Percentiles rank a stretch among this genome's conserved stretches.
Conservation (phyloP, 2,888 invertebrate genomes). For the Agrotis puta region DNA sequence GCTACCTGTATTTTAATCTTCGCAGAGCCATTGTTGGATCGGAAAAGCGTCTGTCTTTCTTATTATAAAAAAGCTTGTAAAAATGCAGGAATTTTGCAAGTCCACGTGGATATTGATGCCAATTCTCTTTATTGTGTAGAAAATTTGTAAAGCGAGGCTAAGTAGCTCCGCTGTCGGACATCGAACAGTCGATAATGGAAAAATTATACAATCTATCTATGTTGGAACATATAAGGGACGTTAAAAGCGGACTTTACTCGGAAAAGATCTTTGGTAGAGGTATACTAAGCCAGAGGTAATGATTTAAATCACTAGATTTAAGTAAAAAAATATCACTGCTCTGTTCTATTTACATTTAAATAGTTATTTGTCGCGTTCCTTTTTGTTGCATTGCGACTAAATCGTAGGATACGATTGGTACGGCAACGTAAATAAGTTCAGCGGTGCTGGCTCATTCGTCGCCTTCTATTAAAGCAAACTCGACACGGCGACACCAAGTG, state of each 20-base stretch:
- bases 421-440: no score
- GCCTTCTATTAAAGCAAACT: no score
- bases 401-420: no score
- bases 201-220: constrained; percentile 60
- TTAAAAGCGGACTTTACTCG: constrained; percentile 27
- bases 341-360: no score
- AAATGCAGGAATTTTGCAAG: constrained; percentile 46
- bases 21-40: constrained; percentile 55
- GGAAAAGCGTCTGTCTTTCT: constrained; percentile 50
- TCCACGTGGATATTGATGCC: constrained; percentile 48
- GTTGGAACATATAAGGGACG: constrained; percentile 45
- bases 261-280: constrained; percentile 17
- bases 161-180: constrained; percentile 20
- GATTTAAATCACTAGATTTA: background rate
- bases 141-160: constrained; percentile 53
- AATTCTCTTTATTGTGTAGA: constrained; percentile 51
- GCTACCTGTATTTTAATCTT: constrained; percentile 61
- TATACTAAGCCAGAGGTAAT: background rate
- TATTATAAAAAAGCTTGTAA: constrained; percentile 24
- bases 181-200: constrained; percentile 57
- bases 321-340: no score
- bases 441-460: no score
- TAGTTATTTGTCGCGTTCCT: no score
- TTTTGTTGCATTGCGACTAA: no score
- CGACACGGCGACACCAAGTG: no score